phyloP scores from a whole-genome alignment of 2,888 invertebrate genomes.

The Tetramorium bicarinatum region DNA sequence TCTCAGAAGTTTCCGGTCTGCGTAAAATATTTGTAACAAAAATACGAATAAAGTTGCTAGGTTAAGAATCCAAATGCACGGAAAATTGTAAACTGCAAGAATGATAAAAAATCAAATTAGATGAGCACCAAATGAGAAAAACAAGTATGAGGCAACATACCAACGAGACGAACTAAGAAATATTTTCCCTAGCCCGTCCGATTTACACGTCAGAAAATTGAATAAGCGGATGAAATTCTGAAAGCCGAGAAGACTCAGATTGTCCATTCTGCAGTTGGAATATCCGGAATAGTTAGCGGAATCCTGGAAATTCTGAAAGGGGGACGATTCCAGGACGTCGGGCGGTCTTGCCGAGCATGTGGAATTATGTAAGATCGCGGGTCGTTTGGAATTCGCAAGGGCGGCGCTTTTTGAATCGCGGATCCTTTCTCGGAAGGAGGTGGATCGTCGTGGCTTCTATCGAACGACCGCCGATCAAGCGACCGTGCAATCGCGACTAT shows the following conservation, averaged over 20 bases:
- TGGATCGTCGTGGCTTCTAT: conserved; percentile 32
- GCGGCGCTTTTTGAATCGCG: conserved; percentile 63
- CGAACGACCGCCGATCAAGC: conserved; percentile 35
- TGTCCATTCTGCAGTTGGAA: conserved; percentile 46
- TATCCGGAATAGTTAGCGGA: conserved; percentile 73
- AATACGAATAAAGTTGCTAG: neutral
- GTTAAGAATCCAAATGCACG: neutral
- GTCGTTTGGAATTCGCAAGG: conserved; percentile 56
- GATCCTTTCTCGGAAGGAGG: conserved; percentile 57
- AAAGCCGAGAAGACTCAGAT: conserved; percentile 37
- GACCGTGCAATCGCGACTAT: conserved; percentile 63
- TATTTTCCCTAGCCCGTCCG: neutral
- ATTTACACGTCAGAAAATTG: conserved; percentile 25
- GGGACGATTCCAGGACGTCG: conserved; percentile 68
- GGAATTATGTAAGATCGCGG: conserved; percentile 65
- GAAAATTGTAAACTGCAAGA: neutral
- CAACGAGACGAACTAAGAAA: neutral
- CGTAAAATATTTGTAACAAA: neutral
- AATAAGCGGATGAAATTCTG: conserved; percentile 11
- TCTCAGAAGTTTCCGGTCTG: neutral
- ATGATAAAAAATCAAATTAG: neutral
- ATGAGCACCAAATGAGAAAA: neutral
- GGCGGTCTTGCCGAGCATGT: conserved; percentile 69
- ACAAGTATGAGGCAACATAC: neutral
- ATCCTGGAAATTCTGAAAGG: conserved; percentile 70